These are phyloP conservation scores for Cynoglossus semilaevis DNA, from an alignment of 2,113 vertebrate genomes.

Conservation along the genomic window DNA sequence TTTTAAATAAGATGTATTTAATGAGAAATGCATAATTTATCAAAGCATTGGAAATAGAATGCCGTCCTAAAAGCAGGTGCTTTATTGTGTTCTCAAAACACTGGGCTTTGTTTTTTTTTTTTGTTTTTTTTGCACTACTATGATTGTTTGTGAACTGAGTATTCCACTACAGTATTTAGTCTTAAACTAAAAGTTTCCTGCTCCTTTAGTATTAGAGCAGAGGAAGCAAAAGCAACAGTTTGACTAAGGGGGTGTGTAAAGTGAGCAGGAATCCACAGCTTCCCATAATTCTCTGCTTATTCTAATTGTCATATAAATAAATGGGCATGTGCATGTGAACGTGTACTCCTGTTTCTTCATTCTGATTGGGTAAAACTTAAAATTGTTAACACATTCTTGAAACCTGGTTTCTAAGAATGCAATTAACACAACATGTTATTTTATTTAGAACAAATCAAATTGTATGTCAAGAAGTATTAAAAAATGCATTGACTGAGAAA, in stretches of 20 bases:
- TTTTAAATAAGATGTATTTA: conserved; percentile 14
- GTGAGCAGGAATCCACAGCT: conserved; percentile 13
- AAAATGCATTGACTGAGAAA: no score
- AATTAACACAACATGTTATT: background rate
- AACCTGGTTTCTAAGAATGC: no score
- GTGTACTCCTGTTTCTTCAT: conserved; percentile 8
- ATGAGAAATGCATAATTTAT: conserved; percentile 14
- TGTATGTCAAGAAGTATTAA: background rate
- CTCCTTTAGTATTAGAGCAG: conserved; percentile 1
- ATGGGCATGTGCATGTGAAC: conserved; percentile 74
- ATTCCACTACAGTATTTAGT: conserved; percentile 45
- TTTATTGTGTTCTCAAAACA: conserved; percentile 9
- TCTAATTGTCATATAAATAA: conserved; percentile 67
- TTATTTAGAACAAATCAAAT: background rate
- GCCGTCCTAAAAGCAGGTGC: conserved; percentile 4
- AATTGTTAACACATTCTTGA: no score
- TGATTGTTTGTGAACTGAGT: conserved; percentile 17
- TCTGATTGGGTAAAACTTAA: no score
- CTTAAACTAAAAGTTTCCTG: conserved; percentile 17
- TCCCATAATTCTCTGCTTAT: conserved; percentile 41
- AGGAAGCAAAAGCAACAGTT: conserved; percentile 20
- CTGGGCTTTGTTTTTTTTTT: conserved; percentile 9
- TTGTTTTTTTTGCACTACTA: conserved; percentile 22
- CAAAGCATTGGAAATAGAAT: conserved; percentile 8
- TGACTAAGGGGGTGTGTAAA: conserved; percentile 23